Evolutionary conservation across 2,797 vertebrate species (phyloP).

Genomic region (Pantherophis vulpinus): DNA sequence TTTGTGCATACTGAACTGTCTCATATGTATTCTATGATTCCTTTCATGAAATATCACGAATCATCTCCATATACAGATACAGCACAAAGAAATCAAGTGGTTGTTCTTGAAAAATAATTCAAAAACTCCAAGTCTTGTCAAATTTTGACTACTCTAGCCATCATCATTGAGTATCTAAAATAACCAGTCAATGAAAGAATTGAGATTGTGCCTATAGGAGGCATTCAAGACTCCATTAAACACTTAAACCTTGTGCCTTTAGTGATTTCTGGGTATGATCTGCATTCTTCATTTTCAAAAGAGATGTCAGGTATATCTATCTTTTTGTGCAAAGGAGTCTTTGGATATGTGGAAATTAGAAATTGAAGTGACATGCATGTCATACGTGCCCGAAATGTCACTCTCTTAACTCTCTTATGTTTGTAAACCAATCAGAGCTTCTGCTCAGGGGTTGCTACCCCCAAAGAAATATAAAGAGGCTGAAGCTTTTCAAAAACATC

Average conservation of each 20-base stretch:
- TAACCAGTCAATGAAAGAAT: neutral
- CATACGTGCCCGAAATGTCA: neutral
- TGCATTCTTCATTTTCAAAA: neutral
- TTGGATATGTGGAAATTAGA: neutral
- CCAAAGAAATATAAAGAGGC: neutral
- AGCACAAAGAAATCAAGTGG: neutral
- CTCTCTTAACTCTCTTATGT: neutral
- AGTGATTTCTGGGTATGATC: neutral
- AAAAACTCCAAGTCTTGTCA: neutral
- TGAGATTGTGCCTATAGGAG: neutral
- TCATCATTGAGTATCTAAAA: neutral
- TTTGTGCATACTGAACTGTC: neutral
- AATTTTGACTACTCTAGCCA: neutral
- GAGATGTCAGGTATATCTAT: too few species aligned
- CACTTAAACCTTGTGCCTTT: neutral
- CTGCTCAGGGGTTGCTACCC: neutral
- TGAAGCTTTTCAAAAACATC: neutral
- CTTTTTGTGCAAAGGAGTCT: neutral
- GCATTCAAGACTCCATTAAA: neutral
- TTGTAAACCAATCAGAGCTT: neutral
- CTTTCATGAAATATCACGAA: neutral
- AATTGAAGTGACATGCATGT: neutral
- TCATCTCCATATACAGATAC: neutral
- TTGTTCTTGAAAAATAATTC: neutral
- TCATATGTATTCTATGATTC: neutral